These are phyloP conservation scores for Marronus borbonicus DNA, from an alignment of 2,888 invertebrate genomes.

Conservation along the genomic window DNA sequence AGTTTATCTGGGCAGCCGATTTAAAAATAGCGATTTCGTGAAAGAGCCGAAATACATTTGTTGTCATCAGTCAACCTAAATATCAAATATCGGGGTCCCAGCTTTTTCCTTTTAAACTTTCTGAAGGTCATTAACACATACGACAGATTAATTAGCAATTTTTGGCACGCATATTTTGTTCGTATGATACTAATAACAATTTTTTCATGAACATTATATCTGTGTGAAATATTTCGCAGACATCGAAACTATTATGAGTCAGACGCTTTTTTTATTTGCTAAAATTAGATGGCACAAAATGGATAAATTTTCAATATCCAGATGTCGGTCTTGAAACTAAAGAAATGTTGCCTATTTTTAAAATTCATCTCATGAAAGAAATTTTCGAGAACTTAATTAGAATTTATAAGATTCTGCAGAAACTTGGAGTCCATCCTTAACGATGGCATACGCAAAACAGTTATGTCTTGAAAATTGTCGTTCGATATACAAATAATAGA, in stretches of 20 bases:
- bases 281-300: neutral
- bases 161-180: slow-evolving; percentile 24
- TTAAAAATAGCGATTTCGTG: slow-evolving; percentile 45
- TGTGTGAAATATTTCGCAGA: slow-evolving; percentile 32
- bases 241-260: slow-evolving; percentile 29
- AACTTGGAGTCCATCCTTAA: no score
- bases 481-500: no score
- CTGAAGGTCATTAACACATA: slow-evolving; percentile 46
- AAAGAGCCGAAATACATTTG: slow-evolving; percentile 46
- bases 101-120: slow-evolving; percentile 39
- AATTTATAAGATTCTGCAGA: no score
- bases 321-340: no score
- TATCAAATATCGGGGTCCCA: slow-evolving; percentile 44
- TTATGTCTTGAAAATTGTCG: no score
- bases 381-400: no score
- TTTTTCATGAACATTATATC: slow-evolving; percentile 34
- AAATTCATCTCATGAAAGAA: no score
- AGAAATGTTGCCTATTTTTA: no score
- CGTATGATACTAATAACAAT: slow-evolving; percentile 12
- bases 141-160: slow-evolving; percentile 42
- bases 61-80: slow-evolving; percentile 49
- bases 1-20: slow-evolving; percentile 36
- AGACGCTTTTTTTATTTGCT: neutral
- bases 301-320: neutral
- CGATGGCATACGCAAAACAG: no score